Base-by-base conservation (phyloP, 1,140 invertebrate genomes). In the Drosophila ercepeae region DNA sequence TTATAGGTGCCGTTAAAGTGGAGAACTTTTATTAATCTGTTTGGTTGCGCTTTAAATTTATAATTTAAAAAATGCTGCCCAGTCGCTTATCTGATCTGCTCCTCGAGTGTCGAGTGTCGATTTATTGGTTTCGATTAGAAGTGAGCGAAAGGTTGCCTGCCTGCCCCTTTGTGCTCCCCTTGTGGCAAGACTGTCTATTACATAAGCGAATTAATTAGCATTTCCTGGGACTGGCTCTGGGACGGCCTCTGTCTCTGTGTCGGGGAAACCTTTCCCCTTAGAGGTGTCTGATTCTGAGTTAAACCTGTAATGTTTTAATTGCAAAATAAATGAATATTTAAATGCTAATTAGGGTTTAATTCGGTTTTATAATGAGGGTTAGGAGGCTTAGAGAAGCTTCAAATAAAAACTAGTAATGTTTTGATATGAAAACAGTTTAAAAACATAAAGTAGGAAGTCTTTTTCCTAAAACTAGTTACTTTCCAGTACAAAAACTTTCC, bases 71-170 rank as follows among this genome's bases (percentile, higher is more conserved):
- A 89, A 77, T 88, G 70, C 53, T 64, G 83, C n/a, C n/a, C n/a
- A n/a, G n/a, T n/a, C n/a, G n/a, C 82, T 88, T 88, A 88, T 89
- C 82, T 88, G 82, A 88, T 88, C n/a, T n/a, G n/a, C n/a, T n/a
- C n/a, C n/a, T n/a, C n/a, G n/a, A n/a, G n/a, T n/a, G n/a, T 88
- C 59, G 55, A 88, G 82, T 88, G 82, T 71, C 82, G 74, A 89
- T 88, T 88, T 88, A 88, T 88, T 78, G 78, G 29, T 54, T 50
- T 63, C 65, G 83, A 88, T 88, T 88, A 86, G 52, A 67, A 72
- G 71, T 51, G 57, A 39, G 32, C 55, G 48, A 45, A 67, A 50
- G 36, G 65, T 59, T 59, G 29, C 36, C 34, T 21, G 11, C 7
- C 3, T 9, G 19, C 18, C 34, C 18, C 23, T 2, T 25, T 11